A percentile compares a stretch with the other conserved stretches of the same genome.
Conservation (phyloP, 2,113 vertebrate species). For the Terrapene triunguis region DNA sequence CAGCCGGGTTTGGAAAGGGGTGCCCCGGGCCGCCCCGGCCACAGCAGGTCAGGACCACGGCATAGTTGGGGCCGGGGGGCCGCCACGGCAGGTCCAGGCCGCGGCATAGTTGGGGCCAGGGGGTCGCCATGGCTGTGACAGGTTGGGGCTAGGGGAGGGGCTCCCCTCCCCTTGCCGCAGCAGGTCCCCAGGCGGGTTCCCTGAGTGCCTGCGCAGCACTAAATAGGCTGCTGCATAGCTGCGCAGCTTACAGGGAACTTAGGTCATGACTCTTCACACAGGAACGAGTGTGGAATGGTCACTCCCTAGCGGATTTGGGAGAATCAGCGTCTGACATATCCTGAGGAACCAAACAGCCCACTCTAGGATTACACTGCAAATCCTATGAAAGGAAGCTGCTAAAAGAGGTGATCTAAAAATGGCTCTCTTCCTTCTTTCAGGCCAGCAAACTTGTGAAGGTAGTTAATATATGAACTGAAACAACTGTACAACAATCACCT, state of each 20-base stretch:
- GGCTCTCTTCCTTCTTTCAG: neutral
- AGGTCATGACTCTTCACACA: neutral
- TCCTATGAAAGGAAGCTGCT: neutral
- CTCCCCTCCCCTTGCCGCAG: too few species aligned
- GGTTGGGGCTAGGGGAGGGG: too few species aligned
- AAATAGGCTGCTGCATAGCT: too few species aligned
- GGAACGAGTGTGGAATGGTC: neutral
- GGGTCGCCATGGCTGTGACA: too few species aligned
- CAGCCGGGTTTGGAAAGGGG: neutral
- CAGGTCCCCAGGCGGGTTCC: too few species aligned
- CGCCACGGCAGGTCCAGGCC: too few species aligned
- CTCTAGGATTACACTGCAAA: neutral
- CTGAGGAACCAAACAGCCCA: fast-evolving
- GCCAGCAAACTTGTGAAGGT: neutral
- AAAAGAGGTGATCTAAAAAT: neutral
- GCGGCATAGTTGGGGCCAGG: too few species aligned
- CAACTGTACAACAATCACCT: neutral
- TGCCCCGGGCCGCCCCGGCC: too few species aligned
- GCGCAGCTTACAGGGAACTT: too few species aligned
- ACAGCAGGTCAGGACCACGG: too few species aligned
- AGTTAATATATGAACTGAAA: neutral
- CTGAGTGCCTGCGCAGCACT: too few species aligned
- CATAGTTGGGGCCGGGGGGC: too few species aligned
- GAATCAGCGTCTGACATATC: neutral
- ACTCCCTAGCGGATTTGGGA: neutral